Evolutionary conservation across 2,888 invertebrate species (phyloP).

Genomic region (Ganaspis brasiliensis): DNA sequence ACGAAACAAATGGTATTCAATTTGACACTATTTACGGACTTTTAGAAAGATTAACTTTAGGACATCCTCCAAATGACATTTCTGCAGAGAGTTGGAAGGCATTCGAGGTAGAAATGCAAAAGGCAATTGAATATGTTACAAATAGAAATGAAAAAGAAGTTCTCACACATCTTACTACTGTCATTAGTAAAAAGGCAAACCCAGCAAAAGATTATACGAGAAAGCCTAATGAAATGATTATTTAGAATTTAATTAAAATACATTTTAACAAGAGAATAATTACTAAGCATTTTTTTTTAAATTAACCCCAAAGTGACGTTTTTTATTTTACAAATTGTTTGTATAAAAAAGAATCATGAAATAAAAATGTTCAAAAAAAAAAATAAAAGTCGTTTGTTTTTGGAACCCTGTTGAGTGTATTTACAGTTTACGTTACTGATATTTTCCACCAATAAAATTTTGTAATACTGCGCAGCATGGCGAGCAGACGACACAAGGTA

Average conservation of each 20-base stretch:
- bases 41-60: background rate
- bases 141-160: constrained; percentile 29
- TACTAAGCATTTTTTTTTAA: too few relatives aligned
- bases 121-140: background rate
- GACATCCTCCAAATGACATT: constrained; percentile 15
- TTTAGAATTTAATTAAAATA: too few relatives aligned
- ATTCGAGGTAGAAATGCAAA: background rate
- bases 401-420: background rate
- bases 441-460: background rate
- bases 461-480: constrained; percentile 19
- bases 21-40: constrained; percentile 11
- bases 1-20: constrained; percentile 12
- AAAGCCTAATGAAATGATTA: background rate
- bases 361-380: background rate
- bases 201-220: constrained; percentile 14
- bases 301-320: background rate
- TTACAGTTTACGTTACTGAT: background rate
- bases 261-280: too few relatives aligned
- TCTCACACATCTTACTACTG: constrained; percentile 14
- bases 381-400: background rate
- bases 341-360: background rate
- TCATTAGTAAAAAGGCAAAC: background rate
- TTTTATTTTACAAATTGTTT: background rate
- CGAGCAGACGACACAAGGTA: constrained; percentile 1
- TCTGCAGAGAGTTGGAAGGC: background rate